Base-by-base conservation (phyloP, 2,888 invertebrate species). In the Leptinotarsa rubiginosa region DNA sequence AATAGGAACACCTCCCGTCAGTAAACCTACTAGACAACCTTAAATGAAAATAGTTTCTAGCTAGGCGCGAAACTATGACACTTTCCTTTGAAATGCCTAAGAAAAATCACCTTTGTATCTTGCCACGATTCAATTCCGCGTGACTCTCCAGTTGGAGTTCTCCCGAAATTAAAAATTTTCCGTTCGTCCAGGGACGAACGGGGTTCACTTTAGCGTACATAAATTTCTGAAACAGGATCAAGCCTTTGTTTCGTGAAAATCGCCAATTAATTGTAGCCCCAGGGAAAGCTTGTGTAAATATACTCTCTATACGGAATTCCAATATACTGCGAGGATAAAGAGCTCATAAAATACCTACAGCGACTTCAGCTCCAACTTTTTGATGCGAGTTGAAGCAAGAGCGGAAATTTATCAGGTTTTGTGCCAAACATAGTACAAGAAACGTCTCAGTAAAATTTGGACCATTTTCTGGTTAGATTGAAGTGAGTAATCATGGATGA, bases 201-300 rank as follows among this genome's bases (percentile, higher is more conserved):
- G 69, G 56, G 69, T 76, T 78, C 80, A 77, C 76, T 72, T 75
- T 4, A 73, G 73, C 75, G 82, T 81, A 79, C 80, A 82, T 84
- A 84, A 83, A 84, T 85, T 84, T 84, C 76, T 79, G 80, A 83
- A 84, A 83, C 82, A 80, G 80, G 83, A 82, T 84, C 82, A 80
- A 78, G 82, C 79, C 84, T 84, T 83, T 83, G 83, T 84, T 84
- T 84, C 83, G 81, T 83, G 83, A 85, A 84, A 85, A 84, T 85
- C 85, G 82, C 81, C 85, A 84, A 85, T 85, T 85, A 85, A 85
- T 85, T 84, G 83, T 81, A 79, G 81, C 84, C 79, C 80, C 78
- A 68, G 83, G 83, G 84, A 81, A 80, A 78, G 76, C 76, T 78
- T 79, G 81, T 81, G 83, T 83, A 83, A 84, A 85, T 83, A 83